phyloP scores from a whole-genome alignment of 2,888 invertebrate genomes.

The Apamea sordens region DNA sequence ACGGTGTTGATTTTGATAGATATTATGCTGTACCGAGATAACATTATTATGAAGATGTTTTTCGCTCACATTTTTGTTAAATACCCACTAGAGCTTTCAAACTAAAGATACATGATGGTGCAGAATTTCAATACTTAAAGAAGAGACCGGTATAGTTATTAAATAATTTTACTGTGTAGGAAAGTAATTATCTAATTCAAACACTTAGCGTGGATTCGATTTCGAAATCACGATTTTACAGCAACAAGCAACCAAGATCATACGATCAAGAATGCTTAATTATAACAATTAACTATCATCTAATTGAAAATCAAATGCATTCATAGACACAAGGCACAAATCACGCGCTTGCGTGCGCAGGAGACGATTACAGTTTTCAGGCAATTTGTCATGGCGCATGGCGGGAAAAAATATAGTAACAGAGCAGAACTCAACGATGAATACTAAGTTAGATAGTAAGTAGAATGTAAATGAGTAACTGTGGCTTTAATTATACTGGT shows the following conservation, averaged over 20 bases:
- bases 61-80: neutral
- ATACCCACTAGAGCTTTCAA: neutral
- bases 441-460: slow-evolving; percentile 39
- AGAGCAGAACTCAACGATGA: slow-evolving; percentile 47
- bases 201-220: neutral
- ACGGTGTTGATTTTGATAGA: neutral
- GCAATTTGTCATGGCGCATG: slow-evolving; percentile 45
- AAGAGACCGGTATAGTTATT: neutral
- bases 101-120: neutral
- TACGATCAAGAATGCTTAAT: slow-evolving; percentile 42
- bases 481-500: neutral
- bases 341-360: slow-evolving; percentile 44
- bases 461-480: slow-evolving; percentile 34
- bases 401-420: slow-evolving; percentile 24
- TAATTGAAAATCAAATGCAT: slow-evolving; percentile 58
- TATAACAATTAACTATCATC: slow-evolving; percentile 46
- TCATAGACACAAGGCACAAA: slow-evolving; percentile 30
- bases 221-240: slow-evolving; percentile 12
- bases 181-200: neutral
- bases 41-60: neutral
- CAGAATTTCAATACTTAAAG: neutral
- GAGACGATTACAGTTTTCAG: slow-evolving; percentile 42
- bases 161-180: neutral
- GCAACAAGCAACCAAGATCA: slow-evolving; percentile 8
- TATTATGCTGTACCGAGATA: too few relatives aligned